A percentile compares a stretch with the other conserved stretches of the same genome.
Conservation (phyloP, 2,797 vertebrate genomes). For the Carcharodon carcharias region DNA sequence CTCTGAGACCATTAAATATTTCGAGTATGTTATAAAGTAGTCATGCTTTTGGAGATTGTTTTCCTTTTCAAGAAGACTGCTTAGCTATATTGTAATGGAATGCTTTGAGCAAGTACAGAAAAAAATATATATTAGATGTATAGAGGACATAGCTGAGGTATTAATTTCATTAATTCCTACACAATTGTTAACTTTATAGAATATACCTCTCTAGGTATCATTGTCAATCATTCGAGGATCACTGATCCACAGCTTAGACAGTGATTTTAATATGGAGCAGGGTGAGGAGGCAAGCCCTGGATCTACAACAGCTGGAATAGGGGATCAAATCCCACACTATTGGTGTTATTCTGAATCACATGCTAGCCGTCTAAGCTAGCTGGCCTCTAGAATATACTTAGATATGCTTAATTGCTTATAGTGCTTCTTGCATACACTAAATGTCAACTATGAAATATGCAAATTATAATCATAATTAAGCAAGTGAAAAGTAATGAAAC, state of each 20-base stretch:
- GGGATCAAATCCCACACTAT: not conserved
- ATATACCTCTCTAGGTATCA: not conserved
- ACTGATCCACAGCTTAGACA: not conserved
- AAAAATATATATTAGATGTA: not conserved
- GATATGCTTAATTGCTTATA: too few species aligned
- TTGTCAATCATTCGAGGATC: too few species aligned
- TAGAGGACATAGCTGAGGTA: not conserved
- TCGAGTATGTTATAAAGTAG: not conserved
- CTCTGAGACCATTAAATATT: not conserved
- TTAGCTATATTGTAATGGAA: not conserved
- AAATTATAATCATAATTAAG: not conserved
- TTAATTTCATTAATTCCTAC: not conserved
- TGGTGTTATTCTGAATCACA: not conserved
- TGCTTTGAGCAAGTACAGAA: not conserved
- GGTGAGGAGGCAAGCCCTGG: too few species aligned
- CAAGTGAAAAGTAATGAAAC: not conserved
- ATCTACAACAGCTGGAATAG: not conserved
- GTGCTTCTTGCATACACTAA: not conserved
- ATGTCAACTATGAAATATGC: not conserved
- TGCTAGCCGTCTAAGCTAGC: not conserved
- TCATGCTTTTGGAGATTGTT: not conserved
- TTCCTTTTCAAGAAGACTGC: not conserved
- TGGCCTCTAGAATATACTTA: not conserved
- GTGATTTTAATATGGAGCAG: not conserved
- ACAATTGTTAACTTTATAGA: not conserved